Conservation (phyloP, 1,140 invertebrate species). For the Tribolium madens region DNA sequence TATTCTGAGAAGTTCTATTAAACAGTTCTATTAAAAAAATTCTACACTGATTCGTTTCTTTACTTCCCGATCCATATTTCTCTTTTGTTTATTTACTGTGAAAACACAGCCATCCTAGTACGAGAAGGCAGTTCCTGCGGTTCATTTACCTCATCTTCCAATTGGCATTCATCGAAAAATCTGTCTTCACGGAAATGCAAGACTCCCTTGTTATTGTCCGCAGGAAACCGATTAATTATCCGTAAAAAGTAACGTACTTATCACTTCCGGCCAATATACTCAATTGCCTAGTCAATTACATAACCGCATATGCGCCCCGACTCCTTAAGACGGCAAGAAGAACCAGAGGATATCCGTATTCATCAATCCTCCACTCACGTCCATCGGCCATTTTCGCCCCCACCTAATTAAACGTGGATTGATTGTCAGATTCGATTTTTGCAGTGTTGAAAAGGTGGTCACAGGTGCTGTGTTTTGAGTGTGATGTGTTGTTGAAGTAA, state of each 20-base stretch:
- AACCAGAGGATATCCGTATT: conserved; percentile 47
- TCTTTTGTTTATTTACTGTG: background rate
- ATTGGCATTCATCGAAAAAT: background rate
- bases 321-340: conserved; percentile 43
- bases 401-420: conserved; percentile 18
- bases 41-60: too few species aligned
- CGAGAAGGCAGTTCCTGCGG: background rate
- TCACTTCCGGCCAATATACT: conserved; percentile 47
- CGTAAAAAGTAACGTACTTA: conserved; percentile 27
- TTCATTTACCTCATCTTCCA: background rate
- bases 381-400: conserved; percentile 28
- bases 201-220: background rate
- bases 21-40: too few species aligned
- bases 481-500: background rate
- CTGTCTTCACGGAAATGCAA: background rate
- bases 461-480: background rate
- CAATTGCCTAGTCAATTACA: conserved; percentile 51
- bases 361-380: conserved; percentile 14
- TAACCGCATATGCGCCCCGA: conserved; percentile 46
- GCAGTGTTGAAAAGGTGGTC: background rate
- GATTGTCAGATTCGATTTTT: conserved; percentile 17
- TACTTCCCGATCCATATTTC: background rate
- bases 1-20: too few species aligned
- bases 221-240: conserved; percentile 31
- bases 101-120: background rate